Conservation (phyloP, 2,888 invertebrate genomes). For the Pachymerium ferrugineum region DNA sequence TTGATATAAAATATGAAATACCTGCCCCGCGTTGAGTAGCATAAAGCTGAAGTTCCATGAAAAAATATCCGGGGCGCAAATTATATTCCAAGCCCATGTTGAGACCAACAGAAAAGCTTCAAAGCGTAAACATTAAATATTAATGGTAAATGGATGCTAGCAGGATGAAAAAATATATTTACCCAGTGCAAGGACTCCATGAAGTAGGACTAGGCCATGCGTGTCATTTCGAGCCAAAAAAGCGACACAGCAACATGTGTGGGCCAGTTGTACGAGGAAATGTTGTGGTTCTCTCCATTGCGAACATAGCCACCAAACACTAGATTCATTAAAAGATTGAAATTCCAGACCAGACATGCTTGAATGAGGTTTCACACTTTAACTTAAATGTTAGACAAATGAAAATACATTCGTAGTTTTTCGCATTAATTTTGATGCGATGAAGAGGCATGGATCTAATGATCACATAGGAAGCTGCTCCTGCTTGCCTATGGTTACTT, state of each 20-base stretch:
- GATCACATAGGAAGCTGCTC: not conserved
- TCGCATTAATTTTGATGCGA: not conserved
- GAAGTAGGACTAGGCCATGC: conserved; percentile 75
- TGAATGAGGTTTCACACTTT: too few species aligned
- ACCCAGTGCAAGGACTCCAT: conserved; percentile 72
- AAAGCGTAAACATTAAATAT: not conserved
- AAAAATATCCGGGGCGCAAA: conserved; percentile 80
- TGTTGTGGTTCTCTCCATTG: conserved; percentile 71
- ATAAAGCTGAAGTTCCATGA: conserved; percentile 82
- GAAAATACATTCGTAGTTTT: not conserved
- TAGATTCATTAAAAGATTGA: not conserved
- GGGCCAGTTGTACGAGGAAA: conserved; percentile 66
- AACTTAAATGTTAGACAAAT: not conserved
- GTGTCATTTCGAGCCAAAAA: conserved; percentile 72
- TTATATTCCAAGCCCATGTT: conserved; percentile 84
- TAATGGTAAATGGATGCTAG: not conserved
- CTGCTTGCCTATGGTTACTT: not conserved
- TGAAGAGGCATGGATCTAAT: not conserved
- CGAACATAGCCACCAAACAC: conserved; percentile 52
- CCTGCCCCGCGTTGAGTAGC: conserved; percentile 71
- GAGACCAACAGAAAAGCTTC: conserved; percentile 72
- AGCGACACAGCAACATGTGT: conserved; percentile 70
- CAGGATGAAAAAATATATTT: conserved; percentile 43
- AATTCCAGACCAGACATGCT: not conserved
- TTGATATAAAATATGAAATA: conserved; percentile 72